These are phyloP conservation scores for Drosophila mercatorum DNA, from an alignment of 2,888 invertebrate species.

Conservation along the genomic window DNA sequence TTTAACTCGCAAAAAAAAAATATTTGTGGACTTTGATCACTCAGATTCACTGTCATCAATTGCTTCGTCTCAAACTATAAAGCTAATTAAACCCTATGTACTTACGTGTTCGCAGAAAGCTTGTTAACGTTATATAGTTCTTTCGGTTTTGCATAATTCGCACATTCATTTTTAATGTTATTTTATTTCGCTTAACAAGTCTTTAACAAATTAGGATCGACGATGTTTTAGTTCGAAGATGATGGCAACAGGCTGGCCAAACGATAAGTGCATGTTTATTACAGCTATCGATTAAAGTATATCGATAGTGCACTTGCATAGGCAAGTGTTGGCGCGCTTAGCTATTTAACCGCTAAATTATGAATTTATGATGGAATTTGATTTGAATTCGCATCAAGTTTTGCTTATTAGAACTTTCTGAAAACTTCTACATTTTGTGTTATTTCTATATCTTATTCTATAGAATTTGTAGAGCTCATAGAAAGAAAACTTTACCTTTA, in stretches of 20 bases:
- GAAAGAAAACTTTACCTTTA: too few relatives aligned
- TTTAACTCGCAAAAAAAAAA: slow-evolving; percentile 13
- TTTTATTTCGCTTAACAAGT: slow-evolving; percentile 16
- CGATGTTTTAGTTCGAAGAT: slow-evolving; percentile 24
- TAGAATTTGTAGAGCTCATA: too few relatives aligned
- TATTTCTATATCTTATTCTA: too few relatives aligned
- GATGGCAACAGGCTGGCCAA: neutral
- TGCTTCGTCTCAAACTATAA: neutral
- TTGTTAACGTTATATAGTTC: slow-evolving; percentile 38
- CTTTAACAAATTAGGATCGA: slow-evolving; percentile 35
- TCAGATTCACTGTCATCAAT: slow-evolving; percentile 23
- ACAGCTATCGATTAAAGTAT: slow-evolving; percentile 6
- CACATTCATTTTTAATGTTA: slow-evolving; percentile 52
- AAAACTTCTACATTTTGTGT: too few relatives aligned
- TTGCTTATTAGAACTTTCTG: neutral
- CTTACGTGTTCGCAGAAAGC: slow-evolving; percentile 52
- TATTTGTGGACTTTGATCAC: slow-evolving; percentile 67
- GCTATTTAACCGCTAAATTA: neutral
- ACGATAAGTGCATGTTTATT: neutral
- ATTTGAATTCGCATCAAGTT: neutral
- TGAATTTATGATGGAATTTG: neutral
- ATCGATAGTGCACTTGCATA: slow-evolving; percentile 7
- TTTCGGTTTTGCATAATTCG: slow-evolving; percentile 59
- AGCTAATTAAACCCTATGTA: neutral
- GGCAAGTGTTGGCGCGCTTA: neutral